Percentiles rank a stretch among this genome's conserved stretches.
Conservation (phyloP, 2,888 invertebrate species). For the Ashinkailepas kermadecensis region DNA sequence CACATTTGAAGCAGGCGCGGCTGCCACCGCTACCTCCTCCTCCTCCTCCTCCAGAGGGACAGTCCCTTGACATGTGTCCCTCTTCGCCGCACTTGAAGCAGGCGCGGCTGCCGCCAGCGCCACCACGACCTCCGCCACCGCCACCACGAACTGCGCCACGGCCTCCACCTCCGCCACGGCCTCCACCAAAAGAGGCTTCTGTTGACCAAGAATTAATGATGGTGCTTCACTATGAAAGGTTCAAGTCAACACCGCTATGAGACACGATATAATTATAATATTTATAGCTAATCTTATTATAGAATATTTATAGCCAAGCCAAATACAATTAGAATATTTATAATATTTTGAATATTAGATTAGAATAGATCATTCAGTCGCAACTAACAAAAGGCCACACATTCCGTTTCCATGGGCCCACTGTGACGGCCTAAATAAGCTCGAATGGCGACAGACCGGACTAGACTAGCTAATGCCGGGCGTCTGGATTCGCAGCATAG, state of each 20-base stretch:
- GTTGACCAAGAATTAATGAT: background rate
- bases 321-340: no score
- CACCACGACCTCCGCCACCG: background rate
- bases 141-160: conserved; percentile 29
- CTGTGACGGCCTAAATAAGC: no score
- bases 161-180: conserved; percentile 17
- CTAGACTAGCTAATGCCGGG: no score
- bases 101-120: conserved; percentile 25
- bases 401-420: no score
- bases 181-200: background rate
- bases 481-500: no score
- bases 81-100: conserved; percentile 27
- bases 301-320: no score
- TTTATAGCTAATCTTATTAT: no score
- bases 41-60: conserved; percentile 25
- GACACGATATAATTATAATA: no score
- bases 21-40: conserved; percentile 4
- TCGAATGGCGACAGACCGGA: no score
- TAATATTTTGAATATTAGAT: no score
- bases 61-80: conserved; percentile 31
- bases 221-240: background rate
- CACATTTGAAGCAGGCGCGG: conserved; percentile 30
- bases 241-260: background rate
- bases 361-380: no score
- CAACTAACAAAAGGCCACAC: no score